Conservation (phyloP, 2,888 invertebrate genomes). For the Rugalucina vietnamica region DNA sequence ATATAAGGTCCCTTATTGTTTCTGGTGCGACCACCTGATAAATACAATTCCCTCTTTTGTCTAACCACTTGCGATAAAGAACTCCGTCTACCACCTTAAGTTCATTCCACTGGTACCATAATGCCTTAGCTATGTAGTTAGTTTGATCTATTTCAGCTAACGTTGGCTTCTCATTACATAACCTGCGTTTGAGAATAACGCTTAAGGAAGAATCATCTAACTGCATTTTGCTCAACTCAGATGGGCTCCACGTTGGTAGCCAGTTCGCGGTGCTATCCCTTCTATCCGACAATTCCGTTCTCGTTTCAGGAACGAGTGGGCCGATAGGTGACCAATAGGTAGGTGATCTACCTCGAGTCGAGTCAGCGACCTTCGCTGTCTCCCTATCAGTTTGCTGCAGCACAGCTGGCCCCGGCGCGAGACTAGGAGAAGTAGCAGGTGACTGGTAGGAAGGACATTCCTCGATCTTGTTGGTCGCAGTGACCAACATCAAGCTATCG, state of each 20-base stretch:
- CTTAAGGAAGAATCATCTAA: background rate
- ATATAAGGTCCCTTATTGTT: background rate
- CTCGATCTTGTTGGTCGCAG: background rate
- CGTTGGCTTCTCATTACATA: constrained; percentile 6
- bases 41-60: background rate
- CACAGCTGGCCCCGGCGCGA: background rate
- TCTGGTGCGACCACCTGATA: background rate
- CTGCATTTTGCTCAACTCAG: constrained; percentile 13
- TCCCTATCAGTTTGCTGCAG: background rate
- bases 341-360: background rate
- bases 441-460: background rate
- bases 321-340: constrained; percentile 4
- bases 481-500: background rate
- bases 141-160: background rate
- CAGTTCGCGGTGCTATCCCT: constrained; percentile 61
- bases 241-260: constrained; percentile 61
- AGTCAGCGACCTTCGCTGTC: background rate
- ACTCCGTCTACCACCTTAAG: constrained; percentile 2
- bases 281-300: constrained; percentile 47
- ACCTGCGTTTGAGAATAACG: constrained; percentile 3
- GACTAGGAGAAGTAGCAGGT: background rate
- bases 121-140: background rate
- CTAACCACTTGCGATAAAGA: background rate
- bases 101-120: constrained; percentile 31
- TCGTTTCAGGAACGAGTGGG: constrained; percentile 43